Evolutionary conservation across 2,888 invertebrate species (phyloP).

Genomic region (Thalpophila matura): DNA sequence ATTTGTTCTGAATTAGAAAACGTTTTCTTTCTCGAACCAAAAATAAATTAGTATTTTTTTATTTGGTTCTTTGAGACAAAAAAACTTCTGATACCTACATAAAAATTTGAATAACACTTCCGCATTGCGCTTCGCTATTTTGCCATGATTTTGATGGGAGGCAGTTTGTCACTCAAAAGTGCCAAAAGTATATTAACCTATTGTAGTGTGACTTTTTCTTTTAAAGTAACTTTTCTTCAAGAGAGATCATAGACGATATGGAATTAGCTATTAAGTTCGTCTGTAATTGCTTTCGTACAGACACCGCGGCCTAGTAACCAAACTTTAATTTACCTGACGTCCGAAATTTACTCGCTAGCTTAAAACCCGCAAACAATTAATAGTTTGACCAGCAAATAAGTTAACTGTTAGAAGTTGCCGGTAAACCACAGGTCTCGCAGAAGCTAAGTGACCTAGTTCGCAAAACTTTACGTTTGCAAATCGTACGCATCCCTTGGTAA

Average conservation of each 20-base stretch:
- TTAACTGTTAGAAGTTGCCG: conserved; percentile 20
- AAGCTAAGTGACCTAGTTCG: conserved; percentile 65
- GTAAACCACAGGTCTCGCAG: conserved; percentile 51
- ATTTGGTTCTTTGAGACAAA: no score
- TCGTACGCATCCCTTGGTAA: conserved; percentile 61
- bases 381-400: conserved; percentile 42
- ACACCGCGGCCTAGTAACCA: neutral
- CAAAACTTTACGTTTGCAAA: conserved; percentile 65
- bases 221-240: no score
- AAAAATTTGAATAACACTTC: no score
- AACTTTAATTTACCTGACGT: neutral
- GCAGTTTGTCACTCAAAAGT: no score
- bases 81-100: no score
- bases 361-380: conserved; percentile 47
- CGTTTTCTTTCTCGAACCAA: neutral
- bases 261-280: no score
- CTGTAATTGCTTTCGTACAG: neutral
- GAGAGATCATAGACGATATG: no score
- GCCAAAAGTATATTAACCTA: no score
- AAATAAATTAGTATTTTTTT: no score
- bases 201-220: no score
- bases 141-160: no score
- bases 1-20: neutral
- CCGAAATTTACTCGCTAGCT: neutral
- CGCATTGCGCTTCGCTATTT: no score